A percentile compares a stretch with the other conserved stretches of the same genome.
phyloP scores from a whole-genome alignment of 2,888 invertebrate genomes.

The Pecten maximus region DNA sequence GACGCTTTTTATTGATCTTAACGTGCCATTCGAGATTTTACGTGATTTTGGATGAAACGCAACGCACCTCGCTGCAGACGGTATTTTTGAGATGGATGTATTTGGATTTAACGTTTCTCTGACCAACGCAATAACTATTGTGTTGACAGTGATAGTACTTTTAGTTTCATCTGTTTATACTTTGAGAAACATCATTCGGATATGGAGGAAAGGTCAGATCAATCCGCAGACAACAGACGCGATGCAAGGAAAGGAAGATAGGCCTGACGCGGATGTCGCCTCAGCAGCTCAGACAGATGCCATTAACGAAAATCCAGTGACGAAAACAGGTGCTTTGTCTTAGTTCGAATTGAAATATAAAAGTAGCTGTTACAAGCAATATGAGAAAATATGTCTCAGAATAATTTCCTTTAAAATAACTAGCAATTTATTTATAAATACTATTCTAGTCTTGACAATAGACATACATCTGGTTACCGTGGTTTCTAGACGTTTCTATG shows the following conservation, averaged over 20 bases:
- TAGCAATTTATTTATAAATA: too few relatives aligned
- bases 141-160: conserved; percentile 58
- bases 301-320: neutral
- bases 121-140: conserved; percentile 40
- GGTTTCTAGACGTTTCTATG: neutral
- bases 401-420: neutral
- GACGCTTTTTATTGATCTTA: conserved; percentile 36
- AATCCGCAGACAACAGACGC: neutral
- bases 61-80: neutral
- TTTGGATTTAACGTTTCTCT: neutral
- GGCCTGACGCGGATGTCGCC: neutral
- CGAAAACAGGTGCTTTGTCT: neutral
- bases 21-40: neutral
- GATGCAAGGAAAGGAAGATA: neutral
- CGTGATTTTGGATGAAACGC: neutral
- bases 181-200: conserved; percentile 59
- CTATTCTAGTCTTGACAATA: too few relatives aligned
- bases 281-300: neutral
- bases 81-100: conserved; percentile 41
- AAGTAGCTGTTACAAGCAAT: neutral
- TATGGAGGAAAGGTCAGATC: conserved; percentile 59
- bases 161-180: conserved; percentile 62
- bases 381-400: neutral
- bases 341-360: neutral
- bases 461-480: neutral